phyloP scores from a whole-genome alignment of 2,113 vertebrate genomes.

The Microcebus murinus region DNA sequence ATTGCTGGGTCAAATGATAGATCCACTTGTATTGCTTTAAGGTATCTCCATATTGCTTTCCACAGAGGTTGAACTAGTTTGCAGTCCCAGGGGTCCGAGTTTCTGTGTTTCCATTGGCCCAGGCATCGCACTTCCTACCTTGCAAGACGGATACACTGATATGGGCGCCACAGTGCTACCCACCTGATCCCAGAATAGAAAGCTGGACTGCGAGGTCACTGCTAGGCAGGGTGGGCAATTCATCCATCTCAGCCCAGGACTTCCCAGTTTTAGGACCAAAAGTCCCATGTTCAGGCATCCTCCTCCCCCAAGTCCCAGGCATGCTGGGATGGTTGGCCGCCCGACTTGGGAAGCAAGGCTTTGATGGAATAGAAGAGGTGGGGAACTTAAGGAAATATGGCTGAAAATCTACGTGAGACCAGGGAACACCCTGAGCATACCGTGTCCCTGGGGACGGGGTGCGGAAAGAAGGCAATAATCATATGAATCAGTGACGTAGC shows the following conservation, averaged over 20 bases:
- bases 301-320: not conserved
- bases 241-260: not conserved
- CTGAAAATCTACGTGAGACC: not conserved
- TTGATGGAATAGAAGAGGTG: not conserved
- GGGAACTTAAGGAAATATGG: not conserved
- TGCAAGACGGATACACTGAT: not conserved
- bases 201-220: not conserved
- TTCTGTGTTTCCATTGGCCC: not conserved
- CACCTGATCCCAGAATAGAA: not conserved
- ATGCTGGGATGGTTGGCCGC: not conserved
- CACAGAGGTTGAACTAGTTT: no score
- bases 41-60: no score
- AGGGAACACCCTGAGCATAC: not conserved
- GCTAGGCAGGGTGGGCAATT: no score
- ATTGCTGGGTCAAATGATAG: no score
- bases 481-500: rapidly evolving
- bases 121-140: not conserved
- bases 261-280: not conserved
- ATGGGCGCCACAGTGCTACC: rapidly evolving
- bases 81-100: not conserved
- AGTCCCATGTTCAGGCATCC: not conserved
- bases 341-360: not conserved
- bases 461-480: not conserved
- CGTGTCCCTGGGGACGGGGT: not conserved
- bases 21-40: no score